Percentiles rank a stretch among this genome's conserved stretches.
These are phyloP conservation scores for Polyergus mexicanus DNA, from an alignment of 1,140 invertebrate species.

Conservation along the genomic window DNA sequence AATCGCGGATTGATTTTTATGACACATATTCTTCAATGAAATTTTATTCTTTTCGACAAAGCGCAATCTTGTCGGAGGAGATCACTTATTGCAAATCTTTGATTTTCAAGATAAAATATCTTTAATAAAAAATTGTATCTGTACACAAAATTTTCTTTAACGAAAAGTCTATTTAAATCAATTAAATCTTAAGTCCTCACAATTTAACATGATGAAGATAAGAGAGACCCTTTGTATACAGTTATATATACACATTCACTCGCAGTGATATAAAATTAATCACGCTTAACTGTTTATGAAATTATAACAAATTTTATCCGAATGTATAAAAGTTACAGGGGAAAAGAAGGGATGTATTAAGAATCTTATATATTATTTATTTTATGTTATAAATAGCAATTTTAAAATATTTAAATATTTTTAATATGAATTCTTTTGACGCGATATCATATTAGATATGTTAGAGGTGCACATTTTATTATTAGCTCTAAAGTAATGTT, in stretches of 20 bases:
- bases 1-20: not conserved
- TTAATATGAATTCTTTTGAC: conserved; percentile 29
- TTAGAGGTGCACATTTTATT: conserved; percentile 17
- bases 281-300: not conserved
- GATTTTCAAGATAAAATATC: not conserved
- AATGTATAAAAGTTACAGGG: not conserved
- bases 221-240: not conserved
- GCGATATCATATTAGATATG: not conserved
- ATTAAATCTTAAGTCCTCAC: not conserved
- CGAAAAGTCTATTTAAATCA: not conserved
- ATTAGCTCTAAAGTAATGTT: conserved; percentile 41
- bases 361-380: conserved; percentile 4
- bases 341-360: not conserved
- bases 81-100: not conserved
- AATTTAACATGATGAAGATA: not conserved
- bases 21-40: not conserved
- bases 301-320: conserved; percentile 2
- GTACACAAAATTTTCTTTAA: not conserved
- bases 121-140: not conserved
- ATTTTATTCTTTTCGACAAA: not conserved
- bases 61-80: not conserved
- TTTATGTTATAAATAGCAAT: conserved; percentile 18
- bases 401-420: not conserved
- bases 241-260: conserved; percentile 1
- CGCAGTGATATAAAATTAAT: conserved; percentile 19